Evolutionary conservation across 2,797 vertebrate species (phyloP).

Genomic region (Coendou prehensilis): DNA sequence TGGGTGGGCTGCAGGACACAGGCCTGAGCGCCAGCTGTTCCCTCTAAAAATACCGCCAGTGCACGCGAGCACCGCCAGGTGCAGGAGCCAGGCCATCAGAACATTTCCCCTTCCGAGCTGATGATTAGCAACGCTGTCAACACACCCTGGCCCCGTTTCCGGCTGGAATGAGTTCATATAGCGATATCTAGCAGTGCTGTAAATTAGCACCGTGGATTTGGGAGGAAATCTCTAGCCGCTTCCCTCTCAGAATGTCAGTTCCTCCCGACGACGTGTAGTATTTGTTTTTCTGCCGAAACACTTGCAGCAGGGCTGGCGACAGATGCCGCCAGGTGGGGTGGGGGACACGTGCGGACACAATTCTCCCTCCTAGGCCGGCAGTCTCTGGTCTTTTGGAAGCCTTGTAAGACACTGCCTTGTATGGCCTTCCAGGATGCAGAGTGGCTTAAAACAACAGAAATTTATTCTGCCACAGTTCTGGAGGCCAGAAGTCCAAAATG

Average conservation of each 20-base stretch:
- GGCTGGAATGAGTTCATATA: neutral
- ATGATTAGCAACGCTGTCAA: conserved; percentile 53
- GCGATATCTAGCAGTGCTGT: neutral
- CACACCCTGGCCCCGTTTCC: neutral
- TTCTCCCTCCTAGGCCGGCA: neutral
- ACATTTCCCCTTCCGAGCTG: conserved; percentile 10
- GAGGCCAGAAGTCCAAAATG: neutral
- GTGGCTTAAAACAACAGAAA: neutral
- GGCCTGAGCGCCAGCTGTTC: neutral
- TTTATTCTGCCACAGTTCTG: neutral
- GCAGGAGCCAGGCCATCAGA: accelerated
- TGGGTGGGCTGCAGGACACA: neutral
- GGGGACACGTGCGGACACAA: accelerated
- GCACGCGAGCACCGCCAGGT: accelerated
- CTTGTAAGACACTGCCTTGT: accelerated
- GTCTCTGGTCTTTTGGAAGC: neutral
- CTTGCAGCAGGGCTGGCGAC: neutral
- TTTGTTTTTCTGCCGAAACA: neutral
- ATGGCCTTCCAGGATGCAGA: accelerated
- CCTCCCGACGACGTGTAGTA: neutral
- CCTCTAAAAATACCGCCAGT: neutral
- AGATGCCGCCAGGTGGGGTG: neutral
- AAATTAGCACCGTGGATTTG: accelerated
- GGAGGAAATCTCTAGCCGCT: neutral
- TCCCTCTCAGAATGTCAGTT: neutral